Evolutionary conservation across 2,113 vertebrate species (phyloP).

Genomic region (Paedocypris sp.): DNA sequence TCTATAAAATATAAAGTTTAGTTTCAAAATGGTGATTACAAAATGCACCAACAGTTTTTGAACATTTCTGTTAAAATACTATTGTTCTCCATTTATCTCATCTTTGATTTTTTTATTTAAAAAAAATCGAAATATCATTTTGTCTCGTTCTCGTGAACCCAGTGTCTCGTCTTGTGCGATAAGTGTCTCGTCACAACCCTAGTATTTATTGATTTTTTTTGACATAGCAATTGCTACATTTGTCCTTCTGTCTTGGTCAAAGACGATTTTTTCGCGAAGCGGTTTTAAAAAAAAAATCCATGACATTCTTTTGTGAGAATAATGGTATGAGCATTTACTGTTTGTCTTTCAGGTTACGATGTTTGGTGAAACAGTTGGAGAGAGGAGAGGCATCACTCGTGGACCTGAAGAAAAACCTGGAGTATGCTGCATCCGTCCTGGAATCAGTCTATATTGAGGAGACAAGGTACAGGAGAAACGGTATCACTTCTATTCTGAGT

Average conservation of each 20-base stretch:
- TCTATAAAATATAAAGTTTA: too few species aligned
- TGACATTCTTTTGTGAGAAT: neutral
- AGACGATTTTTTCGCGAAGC: neutral
- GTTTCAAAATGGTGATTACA: too few species aligned
- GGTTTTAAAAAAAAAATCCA: neutral
- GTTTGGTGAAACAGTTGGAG: constrained; percentile 92
- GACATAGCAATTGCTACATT: neutral
- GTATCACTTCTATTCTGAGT: neutral
- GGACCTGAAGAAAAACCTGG: constrained; percentile 96
- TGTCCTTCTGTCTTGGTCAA: neutral
- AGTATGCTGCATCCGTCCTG: constrained; percentile 88
- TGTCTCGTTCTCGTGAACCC: too few species aligned
- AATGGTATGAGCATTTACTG: constrained; percentile 1
- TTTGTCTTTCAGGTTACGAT: constrained; percentile 70
- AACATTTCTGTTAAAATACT: too few species aligned
- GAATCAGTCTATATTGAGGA: constrained; percentile 95
- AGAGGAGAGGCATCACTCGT: constrained; percentile 87
- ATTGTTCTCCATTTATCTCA: too few species aligned
- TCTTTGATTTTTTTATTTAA: too few species aligned
- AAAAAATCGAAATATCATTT: too few species aligned
- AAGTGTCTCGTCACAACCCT: too few species aligned
- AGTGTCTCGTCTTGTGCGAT: too few species aligned
- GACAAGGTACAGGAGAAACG: constrained; percentile 69
- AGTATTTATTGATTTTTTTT: constrained; percentile 2
- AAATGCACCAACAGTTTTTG: too few species aligned